Conservation (phyloP, 2,113 vertebrate species). For the Porphyrio hochstetteri region DNA sequence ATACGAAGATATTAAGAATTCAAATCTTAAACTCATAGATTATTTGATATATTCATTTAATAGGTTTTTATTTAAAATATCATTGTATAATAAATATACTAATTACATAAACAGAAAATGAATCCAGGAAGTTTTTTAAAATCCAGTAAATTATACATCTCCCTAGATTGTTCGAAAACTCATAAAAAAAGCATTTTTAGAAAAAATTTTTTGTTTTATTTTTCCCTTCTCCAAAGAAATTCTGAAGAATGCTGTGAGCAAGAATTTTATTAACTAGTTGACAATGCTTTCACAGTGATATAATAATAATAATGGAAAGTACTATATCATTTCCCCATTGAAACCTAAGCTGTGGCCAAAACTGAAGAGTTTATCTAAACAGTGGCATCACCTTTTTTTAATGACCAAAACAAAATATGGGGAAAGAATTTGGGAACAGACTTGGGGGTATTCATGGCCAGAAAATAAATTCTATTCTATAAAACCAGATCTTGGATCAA, state of each 20-base stretch:
- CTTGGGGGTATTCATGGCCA: neutral
- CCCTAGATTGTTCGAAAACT: neutral
- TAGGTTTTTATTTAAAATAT: neutral
- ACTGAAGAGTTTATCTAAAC: neutral
- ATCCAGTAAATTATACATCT: neutral
- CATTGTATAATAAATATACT: neutral
- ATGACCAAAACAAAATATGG: neutral
- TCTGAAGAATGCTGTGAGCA: neutral
- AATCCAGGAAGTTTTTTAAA: neutral
- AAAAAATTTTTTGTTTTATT: neutral
- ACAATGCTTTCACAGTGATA: neutral
- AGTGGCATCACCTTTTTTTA: neutral
- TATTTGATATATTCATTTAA: neutral
- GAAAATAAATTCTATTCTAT: neutral
- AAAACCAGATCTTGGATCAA: accelerated
- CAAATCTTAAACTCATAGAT: neutral
- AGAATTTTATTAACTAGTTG: neutral
- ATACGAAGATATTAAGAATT: neutral
- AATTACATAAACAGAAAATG: neutral
- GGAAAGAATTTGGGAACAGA: neutral
- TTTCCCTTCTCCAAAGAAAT: accelerated
- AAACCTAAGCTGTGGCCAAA: neutral
- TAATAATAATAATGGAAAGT: neutral
- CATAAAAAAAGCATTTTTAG: neutral
- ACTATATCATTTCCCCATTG: neutral